Conservation (phyloP, 2,888 invertebrate species). For the Limenitis camilla region DNA sequence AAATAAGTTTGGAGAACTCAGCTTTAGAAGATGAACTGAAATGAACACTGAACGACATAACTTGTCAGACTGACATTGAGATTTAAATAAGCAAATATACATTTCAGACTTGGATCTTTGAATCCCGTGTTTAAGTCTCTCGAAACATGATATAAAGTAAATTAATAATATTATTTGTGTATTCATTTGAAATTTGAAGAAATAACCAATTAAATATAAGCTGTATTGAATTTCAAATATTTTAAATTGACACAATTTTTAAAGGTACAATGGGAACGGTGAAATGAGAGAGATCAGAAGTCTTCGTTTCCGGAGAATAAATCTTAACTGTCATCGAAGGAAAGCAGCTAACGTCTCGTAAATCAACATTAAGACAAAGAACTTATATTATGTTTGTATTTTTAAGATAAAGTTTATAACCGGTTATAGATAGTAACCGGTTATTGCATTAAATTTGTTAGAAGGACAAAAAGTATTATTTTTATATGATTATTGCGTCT, state of each 20-base stretch:
- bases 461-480: neutral
- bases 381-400: constrained; percentile 6
- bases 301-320: constrained; percentile 35
- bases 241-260: constrained; percentile 13
- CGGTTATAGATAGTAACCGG: neutral
- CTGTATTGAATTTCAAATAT: constrained; percentile 6
- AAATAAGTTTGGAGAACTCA: no score
- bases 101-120: no score
- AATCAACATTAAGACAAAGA: constrained; percentile 23
- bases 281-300: constrained; percentile 36
- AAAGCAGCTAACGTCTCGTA: constrained; percentile 19
- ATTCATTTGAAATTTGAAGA: no score
- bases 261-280: constrained; percentile 11
- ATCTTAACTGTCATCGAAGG: constrained; percentile 29
- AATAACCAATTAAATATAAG: neutral
- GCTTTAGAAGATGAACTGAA: no score
- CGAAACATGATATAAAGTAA: no score
- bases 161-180: no score
- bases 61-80: no score
- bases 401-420: neutral
- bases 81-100: no score
- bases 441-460: neutral
- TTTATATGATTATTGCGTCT: no score
- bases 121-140: no score
- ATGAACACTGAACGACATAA: no score